Evolutionary conservation across 2,113 vertebrate species (phyloP), one percentile per base, ranked within the genome.

Genomic region (Corythornis cristatus): DNA sequence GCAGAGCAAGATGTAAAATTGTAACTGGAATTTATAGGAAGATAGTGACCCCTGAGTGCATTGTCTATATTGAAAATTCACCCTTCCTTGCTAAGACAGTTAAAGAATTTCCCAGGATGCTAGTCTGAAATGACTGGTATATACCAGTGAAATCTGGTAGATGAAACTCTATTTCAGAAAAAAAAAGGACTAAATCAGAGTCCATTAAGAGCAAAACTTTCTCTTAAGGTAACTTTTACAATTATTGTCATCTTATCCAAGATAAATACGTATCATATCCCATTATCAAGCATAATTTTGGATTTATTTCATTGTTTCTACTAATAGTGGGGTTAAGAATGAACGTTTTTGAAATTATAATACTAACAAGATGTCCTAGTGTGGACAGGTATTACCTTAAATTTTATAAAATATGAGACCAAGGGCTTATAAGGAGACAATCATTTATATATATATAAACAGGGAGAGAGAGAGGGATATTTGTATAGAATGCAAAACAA

Each of bases 41-140:
- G 65, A 87, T 76, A 58, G 5, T 70, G n/a, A 62, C 56, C 22
- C 6, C 17, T 37, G 65, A 58, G 42, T 81, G 5, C 25, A 67
- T 43, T 94, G 56, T 78, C 68, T 83, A 3, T 85, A 86, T 42
- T 80, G 85, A 86, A 93, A 95, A 76, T 79, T 62, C 35, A 18
- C 21, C 21, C 13, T 78, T 82, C 9, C 40, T 65, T 73, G 20
- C 13, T 73, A 43, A 83, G 60, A 54, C 21, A 48, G n/a, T 43
- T 64, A 33, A 28, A 83, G 51, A 91, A 83, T 93, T 91, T 91
- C 67, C 42, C 20, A 46, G 48, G 57, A 10, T 0, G 0, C 15
- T 40, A 25, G 3, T 28, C 31, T 62, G 60, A 77, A 76, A 86
- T 93, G 50, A 58, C 46, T 60, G 33, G 31, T 77, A 51, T 35